Conservation (phyloP, 2,888 invertebrate species). For the Tenthredo notha region DNA sequence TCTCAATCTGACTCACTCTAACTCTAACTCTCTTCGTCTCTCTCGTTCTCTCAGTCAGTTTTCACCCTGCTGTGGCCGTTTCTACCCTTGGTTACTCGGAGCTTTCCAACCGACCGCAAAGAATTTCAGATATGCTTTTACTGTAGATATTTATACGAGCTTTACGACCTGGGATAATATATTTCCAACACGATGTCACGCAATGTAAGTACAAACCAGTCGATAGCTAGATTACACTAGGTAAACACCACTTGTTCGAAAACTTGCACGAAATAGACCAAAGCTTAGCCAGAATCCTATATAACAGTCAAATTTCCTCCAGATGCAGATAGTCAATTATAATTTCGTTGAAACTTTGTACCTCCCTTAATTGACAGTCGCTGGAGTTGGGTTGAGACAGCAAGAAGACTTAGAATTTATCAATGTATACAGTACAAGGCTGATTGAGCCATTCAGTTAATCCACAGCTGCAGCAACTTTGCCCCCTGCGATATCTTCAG, state of each 20-base stretch:
- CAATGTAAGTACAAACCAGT: not conserved
- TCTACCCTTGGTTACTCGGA: not conserved
- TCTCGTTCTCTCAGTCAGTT: conserved; percentile 31
- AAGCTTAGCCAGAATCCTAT: not conserved
- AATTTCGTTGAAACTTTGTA: conserved; percentile 22
- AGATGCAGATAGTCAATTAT: not conserved
- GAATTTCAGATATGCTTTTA: conserved; percentile 46
- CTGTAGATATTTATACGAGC: not conserved
- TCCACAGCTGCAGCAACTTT: not conserved
- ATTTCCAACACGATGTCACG: not conserved
- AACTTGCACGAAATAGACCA: not conserved
- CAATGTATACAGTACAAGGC: not conserved
- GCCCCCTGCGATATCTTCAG: not conserved
- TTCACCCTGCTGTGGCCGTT: conserved; percentile 14
- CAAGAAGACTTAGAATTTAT: conserved; percentile 26
- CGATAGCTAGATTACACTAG: not conserved
- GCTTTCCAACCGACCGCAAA: conserved; percentile 18
- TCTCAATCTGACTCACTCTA: conserved; percentile 22
- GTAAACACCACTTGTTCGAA: not conserved
- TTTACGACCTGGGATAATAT: not conserved
- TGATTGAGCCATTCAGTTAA: conserved; percentile 43
- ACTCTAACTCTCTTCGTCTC: conserved; percentile 1
- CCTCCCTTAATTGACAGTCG: conserved; percentile 3
- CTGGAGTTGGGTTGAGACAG: not conserved
- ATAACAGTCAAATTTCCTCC: not conserved